phyloP scores from a whole-genome alignment of 2,797 vertebrate genomes.

The Sternotherus odoratus region DNA sequence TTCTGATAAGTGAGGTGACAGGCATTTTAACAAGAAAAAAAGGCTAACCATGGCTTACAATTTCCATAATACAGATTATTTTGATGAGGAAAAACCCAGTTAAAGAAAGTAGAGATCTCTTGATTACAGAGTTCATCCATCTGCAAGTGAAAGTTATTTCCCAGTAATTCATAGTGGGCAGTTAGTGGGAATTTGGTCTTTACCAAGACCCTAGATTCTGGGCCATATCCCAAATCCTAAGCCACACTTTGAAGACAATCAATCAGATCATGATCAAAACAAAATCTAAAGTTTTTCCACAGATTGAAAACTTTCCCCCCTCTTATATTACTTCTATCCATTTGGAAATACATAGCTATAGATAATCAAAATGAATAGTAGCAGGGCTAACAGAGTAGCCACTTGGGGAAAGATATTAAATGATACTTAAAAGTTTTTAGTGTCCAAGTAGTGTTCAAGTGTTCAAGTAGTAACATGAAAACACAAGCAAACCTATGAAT shows the following conservation, averaged over 20 bases:
- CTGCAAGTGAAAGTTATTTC: neutral
- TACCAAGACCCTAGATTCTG: neutral
- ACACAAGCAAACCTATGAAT: neutral
- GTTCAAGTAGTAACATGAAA: neutral
- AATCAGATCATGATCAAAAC: neutral
- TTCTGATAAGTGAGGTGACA: slow-evolving; percentile 16
- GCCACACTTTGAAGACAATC: neutral
- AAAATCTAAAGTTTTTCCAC: neutral
- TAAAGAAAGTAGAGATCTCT: neutral
- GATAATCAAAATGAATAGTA: neutral
- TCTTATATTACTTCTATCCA: neutral
- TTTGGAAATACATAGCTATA: neutral
- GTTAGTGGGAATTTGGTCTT: neutral
- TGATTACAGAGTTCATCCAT: neutral
- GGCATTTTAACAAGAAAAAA: neutral
- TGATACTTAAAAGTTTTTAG: neutral
- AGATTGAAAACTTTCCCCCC: neutral
- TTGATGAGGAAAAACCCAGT: neutral
- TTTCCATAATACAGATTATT: neutral
- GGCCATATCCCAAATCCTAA: neutral
- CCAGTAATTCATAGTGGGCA: neutral
- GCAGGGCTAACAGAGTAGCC: neutral
- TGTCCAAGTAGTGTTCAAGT: no score
- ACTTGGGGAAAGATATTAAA: neutral
- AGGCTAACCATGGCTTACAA: neutral